phyloP scores from a whole-genome alignment of 2,888 invertebrate species.

The Patella ulyssiponensis region DNA sequence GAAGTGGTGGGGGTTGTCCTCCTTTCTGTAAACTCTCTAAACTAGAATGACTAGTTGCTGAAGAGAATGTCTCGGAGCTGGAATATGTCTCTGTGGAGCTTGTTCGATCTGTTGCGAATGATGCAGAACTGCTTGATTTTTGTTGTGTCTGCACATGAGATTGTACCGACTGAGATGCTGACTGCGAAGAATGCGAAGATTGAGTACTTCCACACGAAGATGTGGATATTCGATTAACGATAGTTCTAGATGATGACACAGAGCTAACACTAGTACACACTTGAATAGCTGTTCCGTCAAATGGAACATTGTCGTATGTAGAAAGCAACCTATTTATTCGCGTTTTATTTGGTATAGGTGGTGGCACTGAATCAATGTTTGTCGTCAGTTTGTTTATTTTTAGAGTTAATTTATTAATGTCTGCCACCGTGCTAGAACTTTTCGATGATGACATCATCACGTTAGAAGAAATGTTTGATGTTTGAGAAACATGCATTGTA shows the following conservation, averaged over 20 bases:
- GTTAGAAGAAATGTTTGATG: neutral
- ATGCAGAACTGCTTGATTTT: constrained; percentile 28
- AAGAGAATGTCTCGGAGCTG: constrained; percentile 64
- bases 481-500: neutral
- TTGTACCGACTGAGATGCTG: constrained; percentile 6
- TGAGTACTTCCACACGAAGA: constrained; percentile 52
- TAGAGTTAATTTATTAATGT: constrained; percentile 61
- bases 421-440: constrained; percentile 50
- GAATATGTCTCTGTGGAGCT: constrained; percentile 65
- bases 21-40: constrained; percentile 59
- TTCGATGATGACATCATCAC: neutral
- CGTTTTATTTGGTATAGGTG: constrained; percentile 78
- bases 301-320: constrained; percentile 80
- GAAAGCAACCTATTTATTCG: constrained; percentile 78
- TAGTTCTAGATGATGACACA: constrained; percentile 45
- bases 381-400: constrained; percentile 61
- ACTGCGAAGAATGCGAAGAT: constrained; percentile 26
- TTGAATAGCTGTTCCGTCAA: constrained; percentile 32
- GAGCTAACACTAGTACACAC: constrained; percentile 36
- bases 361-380: constrained; percentile 73
- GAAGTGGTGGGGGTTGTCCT: constrained; percentile 81
- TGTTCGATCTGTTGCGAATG: constrained; percentile 51
- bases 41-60: constrained; percentile 60
- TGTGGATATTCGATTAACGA: constrained; percentile 45
- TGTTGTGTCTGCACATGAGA: constrained; percentile 17